Evolutionary conservation across 2,888 invertebrate genomes (phyloP), one percentile per base, ranked within the genome.

Genomic region (Gnatocerus cornutus): DNA sequence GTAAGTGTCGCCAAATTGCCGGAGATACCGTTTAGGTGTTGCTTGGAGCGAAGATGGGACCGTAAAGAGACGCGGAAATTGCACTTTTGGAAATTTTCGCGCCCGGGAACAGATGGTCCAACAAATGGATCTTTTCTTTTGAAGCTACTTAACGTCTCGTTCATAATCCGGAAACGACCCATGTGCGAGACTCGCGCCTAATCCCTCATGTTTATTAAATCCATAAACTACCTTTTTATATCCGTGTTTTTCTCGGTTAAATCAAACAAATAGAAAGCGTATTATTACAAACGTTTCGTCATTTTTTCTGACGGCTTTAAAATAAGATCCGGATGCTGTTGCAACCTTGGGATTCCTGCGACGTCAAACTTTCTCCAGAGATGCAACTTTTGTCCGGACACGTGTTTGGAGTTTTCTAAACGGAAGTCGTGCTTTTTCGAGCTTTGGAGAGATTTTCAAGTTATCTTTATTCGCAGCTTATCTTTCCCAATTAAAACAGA

Each of bases 291-390:
- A 21, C 8, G n/a, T 50, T 50, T 50, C 48, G 48, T 50, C 21
- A 50, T 50, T 50, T 50, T 37, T 13, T 14, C 53, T 13, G 6
- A 53, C 5, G 33, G 50, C n/a, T 50, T 33, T 12, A 50, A 50
- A n/a, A 50, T 30, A 46, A 27, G 29, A 12, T 53, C 53, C 53
- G 53, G 53, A 53, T 53, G 53, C 37, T 53, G 53, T 37, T 14
- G 53, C 33, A 53, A 53, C 53, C 53, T 53, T 53, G 53, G 53
- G 16, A 53, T 33, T 53, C 37, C 16, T 14, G 29, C 27, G 16
- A 50, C 30, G 8, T 4, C 10, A 33, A 9, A 53, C 53, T 53
- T 53, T 53, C 53, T 53, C 53, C 37, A 37, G 14, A 16, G 53
- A 37, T 37, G 37, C 16, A 9, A n/a, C 27, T 41, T n/a, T 41